Base-by-base conservation (phyloP, 2,113 vertebrate species). In the Clinocottus analis region DNA sequence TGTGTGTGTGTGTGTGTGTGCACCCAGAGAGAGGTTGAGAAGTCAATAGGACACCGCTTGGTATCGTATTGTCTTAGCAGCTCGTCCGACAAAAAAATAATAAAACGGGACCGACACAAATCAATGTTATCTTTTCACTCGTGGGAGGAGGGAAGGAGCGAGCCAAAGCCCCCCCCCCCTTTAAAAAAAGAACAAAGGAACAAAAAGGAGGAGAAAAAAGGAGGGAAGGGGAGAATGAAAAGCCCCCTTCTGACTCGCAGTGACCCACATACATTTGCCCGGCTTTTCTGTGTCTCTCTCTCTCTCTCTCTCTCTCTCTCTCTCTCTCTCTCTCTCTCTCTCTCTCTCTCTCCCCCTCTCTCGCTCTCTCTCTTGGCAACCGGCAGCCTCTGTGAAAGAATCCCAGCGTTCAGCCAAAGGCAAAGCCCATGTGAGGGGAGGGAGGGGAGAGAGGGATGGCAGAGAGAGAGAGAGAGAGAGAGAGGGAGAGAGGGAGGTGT, bases 391-490 rank as follows among this genome's bases (percentile, higher is more conserved):
- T 84, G 93, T 90, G 92, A 94, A 95, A 94, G 94, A 95, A 95
- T 95, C 91, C 83, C 86, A 93, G 87, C 91, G 88, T 92, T 90
- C 92, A 92, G 93, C 94, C 94, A 95, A 93, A 93, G 90, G 93
- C 93, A 94, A 92, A 90, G 87, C 89, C 88, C 64, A 71, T 83
- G 89, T 84, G 89, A 75, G 75, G 49, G 73, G 65, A 39, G 80
- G 71, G 65, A 25, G 53, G 66, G 75, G 66, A 35, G 59, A 61
- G 74, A 27, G 56, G 75, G 77, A 77, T 65, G 76, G 82, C 37
- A 79, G 73, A 25, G 76, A 21, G 71, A 41, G 61, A 47, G 64
- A 49, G 69, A 21, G 82, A 83, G 79, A 58, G 77, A 80, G 79
- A 53, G n/a, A 53, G 51, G 25, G 51, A 55, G 63, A 37, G 68